Percentiles rank a stretch among this genome's conserved stretches.
Evolutionary conservation across 1,140 invertebrate species (phyloP).

Genomic region (Hydropsyche tenuis): DNA sequence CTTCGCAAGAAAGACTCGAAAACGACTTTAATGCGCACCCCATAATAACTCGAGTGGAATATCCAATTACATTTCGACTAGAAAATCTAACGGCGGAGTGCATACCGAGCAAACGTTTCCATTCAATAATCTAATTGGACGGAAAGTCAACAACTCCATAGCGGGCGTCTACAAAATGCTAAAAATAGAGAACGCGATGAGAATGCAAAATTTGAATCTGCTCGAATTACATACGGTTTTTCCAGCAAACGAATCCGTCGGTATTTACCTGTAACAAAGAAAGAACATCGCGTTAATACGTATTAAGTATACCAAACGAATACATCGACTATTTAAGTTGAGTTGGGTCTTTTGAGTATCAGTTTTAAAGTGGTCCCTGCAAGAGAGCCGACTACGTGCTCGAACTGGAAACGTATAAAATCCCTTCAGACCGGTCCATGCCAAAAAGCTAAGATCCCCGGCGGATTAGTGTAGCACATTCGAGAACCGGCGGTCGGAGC

Average conservation of each 20-base stretch:
- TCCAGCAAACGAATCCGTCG: not conserved
- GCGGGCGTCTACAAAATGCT: no score
- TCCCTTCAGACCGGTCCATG: conserved; percentile 30
- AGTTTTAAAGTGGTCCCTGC: not conserved
- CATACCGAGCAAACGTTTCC: no score
- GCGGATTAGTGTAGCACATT: conserved; percentile 29
- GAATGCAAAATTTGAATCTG: no score
- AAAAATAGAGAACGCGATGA: no score
- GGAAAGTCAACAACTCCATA: no score
- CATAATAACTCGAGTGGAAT: not conserved
- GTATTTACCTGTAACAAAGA: conserved; percentile 12
- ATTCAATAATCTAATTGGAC: no score
- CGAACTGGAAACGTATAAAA: conserved; percentile 30
- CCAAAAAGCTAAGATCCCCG: conserved; percentile 23
- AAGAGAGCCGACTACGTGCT: conserved; percentile 15
- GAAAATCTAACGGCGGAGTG: no score
- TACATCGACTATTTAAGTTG: not conserved
- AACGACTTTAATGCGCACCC: not conserved
- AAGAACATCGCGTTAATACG: not conserved
- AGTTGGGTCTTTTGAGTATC: not conserved
- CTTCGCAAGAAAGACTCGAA: not conserved
- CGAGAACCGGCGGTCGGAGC: conserved; percentile 15
- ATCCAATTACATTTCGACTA: conserved; percentile 10
- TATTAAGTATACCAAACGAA: no score
- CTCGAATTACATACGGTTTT: not conserved